phyloP scores from a whole-genome alignment of 2,888 invertebrate genomes.

The Acholoe squamosa region DNA sequence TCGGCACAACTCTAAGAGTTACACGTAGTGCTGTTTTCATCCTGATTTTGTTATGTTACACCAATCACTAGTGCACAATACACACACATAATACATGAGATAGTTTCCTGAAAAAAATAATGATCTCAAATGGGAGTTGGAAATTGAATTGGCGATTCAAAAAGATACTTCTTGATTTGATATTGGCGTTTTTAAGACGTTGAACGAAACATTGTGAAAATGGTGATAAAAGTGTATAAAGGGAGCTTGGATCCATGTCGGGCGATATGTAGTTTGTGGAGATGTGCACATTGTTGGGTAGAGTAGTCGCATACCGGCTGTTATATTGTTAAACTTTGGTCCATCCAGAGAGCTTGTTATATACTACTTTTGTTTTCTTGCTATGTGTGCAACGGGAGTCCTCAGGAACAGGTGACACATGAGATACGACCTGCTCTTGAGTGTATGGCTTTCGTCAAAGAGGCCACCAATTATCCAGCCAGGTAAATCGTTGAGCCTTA shows the following conservation, averaged over 20 bases:
- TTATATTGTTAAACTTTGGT: slow-evolving; percentile 45
- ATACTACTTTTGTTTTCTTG: neutral
- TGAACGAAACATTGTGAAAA: neutral
- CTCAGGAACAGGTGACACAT: neutral
- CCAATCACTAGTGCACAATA: neutral
- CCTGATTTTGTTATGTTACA: neutral
- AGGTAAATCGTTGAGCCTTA: too few species aligned
- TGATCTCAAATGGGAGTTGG: slow-evolving; percentile 3
- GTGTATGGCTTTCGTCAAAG: too few species aligned
- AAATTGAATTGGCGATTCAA: neutral
- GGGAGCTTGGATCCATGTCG: slow-evolving; percentile 13
- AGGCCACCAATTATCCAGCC: too few species aligned
- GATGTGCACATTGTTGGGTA: neutral
- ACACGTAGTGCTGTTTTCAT: neutral
- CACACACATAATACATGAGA: neutral
- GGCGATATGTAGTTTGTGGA: neutral
- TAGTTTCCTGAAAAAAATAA: neutral
- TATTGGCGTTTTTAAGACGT: neutral
- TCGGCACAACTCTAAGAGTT: neutral
- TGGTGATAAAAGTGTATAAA: neutral
- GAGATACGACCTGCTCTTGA: neutral
- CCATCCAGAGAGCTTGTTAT: slow-evolving; percentile 50
- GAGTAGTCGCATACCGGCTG: slow-evolving; percentile 23
- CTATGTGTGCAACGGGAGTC: neutral
- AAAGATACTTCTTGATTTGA: neutral